Conservation (phyloP, 1,140 invertebrate genomes). For the Sitophilus oryzae region DNA sequence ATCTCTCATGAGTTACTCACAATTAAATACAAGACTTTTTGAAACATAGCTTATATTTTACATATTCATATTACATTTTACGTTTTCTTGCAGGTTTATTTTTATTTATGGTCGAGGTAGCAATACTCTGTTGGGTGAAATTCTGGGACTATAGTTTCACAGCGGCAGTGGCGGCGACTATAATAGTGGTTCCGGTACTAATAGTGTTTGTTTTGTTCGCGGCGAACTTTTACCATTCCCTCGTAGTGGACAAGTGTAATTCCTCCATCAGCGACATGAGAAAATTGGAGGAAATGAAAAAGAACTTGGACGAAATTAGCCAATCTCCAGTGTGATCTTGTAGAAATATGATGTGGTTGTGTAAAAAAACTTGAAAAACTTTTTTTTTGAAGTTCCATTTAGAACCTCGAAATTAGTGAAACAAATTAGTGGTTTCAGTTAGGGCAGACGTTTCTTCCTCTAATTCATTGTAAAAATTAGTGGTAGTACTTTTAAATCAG, state of each 20-base stretch:
- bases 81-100: constrained; percentile 60
- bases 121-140: constrained; percentile 85
- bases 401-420: no score
- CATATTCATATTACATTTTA: no score
- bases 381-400: no score
- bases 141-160: constrained; percentile 75
- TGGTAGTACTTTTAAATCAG: no score
- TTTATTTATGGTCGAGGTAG: constrained; percentile 70
- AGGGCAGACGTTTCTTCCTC: no score
- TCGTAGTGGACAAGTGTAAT: constrained; percentile 78
- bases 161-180: constrained; percentile 75
- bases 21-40: no score
- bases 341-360: no score
- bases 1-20: no score
- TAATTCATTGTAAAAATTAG: no score
- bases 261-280: constrained; percentile 60
- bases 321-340: background rate
- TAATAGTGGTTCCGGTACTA: constrained; percentile 83
- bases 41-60: no score
- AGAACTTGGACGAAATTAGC: constrained; percentile 56
- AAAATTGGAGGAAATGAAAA: constrained; percentile 65
- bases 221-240: constrained; percentile 81
- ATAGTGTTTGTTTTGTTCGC: constrained; percentile 83
- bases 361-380: no score
- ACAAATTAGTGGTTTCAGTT: no score